A percentile compares a stretch with the other conserved stretches of the same genome.
Conservation (phyloP, 1,140 invertebrate species). For the Acromyrmex charruanus region DNA sequence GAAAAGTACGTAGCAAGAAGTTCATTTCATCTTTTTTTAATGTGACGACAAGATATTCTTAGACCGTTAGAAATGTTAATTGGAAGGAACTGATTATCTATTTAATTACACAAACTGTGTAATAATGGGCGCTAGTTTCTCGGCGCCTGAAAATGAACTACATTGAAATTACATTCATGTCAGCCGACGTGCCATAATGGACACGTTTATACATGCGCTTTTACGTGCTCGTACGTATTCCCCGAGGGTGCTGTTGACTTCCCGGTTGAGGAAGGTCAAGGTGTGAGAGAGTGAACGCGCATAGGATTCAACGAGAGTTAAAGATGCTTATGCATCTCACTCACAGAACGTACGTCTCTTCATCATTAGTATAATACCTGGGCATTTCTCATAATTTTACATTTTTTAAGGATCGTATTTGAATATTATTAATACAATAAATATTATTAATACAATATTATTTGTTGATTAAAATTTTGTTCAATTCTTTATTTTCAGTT, state of each 20-base stretch:
- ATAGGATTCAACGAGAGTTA: conserved; percentile 50
- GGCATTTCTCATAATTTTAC: neutral
- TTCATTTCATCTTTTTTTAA: neutral
- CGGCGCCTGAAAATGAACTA: conserved; percentile 40
- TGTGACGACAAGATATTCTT: neutral
- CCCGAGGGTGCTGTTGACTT: conserved; percentile 65
- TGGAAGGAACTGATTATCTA: conserved; percentile 31
- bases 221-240: conserved; percentile 32
- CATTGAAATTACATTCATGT: conserved; percentile 28
- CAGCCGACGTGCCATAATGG: conserved; percentile 38
- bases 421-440: neutral
- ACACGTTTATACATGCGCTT: conserved; percentile 50
- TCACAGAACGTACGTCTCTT: neutral
- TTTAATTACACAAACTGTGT: conserved; percentile 31
- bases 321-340: conserved; percentile 22
- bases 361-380: neutral
- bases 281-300: conserved; percentile 79
- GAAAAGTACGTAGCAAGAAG: neutral
- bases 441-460: no score
- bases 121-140: conserved; percentile 12
- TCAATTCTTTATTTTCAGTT: neutral
- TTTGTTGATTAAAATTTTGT: neutral
- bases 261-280: conserved; percentile 81
- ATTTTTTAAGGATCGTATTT: neutral
- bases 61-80: conserved; percentile 38